A percentile compares a stretch with the other conserved stretches of the same genome.
These are phyloP conservation scores for Lota lota DNA, from an alignment of 2,113 vertebrate species.

Conservation along the genomic window DNA sequence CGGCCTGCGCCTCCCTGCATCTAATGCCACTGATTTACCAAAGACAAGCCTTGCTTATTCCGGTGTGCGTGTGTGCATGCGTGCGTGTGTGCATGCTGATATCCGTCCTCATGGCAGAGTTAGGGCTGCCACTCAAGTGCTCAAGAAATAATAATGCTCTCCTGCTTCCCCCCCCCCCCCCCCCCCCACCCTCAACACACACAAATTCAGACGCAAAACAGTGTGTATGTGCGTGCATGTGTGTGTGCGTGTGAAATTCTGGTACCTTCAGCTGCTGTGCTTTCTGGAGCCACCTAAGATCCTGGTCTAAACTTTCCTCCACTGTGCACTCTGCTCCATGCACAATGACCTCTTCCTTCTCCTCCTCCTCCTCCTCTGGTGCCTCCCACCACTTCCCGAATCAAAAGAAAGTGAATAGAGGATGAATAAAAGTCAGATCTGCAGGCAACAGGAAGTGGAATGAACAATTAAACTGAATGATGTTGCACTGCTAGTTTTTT, in stretches of 20 bases:
- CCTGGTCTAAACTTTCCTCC: constrained; percentile 40
- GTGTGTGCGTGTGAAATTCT: not conserved
- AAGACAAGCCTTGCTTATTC: constrained; percentile 62
- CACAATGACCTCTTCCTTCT: constrained; percentile 18
- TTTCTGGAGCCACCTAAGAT: constrained; percentile 67
- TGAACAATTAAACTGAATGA: too few relatives aligned
- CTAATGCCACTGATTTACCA: constrained; percentile 69
- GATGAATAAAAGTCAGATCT: too few relatives aligned
- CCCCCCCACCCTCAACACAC: constrained; percentile 24
- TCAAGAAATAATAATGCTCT: constrained; percentile 68
- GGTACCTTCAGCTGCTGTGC: constrained; percentile 73
- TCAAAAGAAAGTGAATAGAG: too few relatives aligned
- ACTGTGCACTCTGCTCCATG: constrained; percentile 17
- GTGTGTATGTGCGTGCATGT: constrained; percentile 20
- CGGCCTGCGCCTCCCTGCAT: constrained; percentile 59
- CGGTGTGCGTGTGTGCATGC: constrained; percentile 26
- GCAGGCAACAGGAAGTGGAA: too few relatives aligned
- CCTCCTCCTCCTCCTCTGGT: constrained; percentile 33
- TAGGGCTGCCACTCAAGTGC: constrained; percentile 68
- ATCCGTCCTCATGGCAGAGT: constrained; percentile 60
- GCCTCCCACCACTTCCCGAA: constrained; percentile 24
- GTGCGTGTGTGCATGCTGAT: constrained; percentile 21
- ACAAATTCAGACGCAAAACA: not conserved
- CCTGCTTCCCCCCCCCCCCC: constrained; percentile 26
- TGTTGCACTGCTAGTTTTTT: too few relatives aligned